Evolutionary conservation across 2,113 vertebrate species (phyloP).

Genomic region (Anolis sagrei): DNA sequence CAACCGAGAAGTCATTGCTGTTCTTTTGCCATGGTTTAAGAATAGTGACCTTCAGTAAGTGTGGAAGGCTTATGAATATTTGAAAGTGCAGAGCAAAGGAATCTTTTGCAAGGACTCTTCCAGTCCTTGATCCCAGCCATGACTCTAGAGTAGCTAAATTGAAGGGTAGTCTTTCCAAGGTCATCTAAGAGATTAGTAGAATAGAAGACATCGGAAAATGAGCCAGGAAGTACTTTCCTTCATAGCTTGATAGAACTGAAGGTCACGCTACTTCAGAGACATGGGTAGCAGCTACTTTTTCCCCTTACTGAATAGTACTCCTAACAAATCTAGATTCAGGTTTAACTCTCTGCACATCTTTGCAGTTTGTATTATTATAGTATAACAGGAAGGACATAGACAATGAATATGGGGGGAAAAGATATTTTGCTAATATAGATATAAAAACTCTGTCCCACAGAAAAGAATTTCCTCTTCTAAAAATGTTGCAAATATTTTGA

Average conservation of each 20-base stretch:
- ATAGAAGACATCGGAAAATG: not conserved
- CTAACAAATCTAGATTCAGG: too few species aligned
- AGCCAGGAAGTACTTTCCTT: not conserved
- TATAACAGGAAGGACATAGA: not conserved
- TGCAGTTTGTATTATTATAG: too few species aligned
- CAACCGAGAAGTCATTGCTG: not conserved
- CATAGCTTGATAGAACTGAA: not conserved
- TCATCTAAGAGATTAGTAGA: not conserved
- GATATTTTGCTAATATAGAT: not conserved
- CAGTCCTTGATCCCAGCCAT: not conserved
- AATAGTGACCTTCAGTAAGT: not conserved
- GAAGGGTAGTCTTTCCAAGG: not conserved
- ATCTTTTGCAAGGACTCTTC: not conserved
- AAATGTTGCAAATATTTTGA: not conserved
- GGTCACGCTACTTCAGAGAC: not conserved
- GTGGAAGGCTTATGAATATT: not conserved
- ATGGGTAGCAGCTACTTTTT: not conserved
- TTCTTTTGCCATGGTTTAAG: not conserved
- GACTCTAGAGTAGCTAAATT: not conserved
- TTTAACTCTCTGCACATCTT: too few species aligned
- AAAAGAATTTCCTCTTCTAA: conserved; percentile 15
- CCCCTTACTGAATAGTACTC: not conserved
- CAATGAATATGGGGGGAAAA: too few species aligned
- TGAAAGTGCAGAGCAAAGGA: not conserved
- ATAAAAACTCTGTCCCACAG: not conserved